A percentile compares a stretch with the other conserved stretches of the same genome.
phyloP scores from a whole-genome alignment of 2,888 invertebrate species.

The Ochropleura leucogaster region DNA sequence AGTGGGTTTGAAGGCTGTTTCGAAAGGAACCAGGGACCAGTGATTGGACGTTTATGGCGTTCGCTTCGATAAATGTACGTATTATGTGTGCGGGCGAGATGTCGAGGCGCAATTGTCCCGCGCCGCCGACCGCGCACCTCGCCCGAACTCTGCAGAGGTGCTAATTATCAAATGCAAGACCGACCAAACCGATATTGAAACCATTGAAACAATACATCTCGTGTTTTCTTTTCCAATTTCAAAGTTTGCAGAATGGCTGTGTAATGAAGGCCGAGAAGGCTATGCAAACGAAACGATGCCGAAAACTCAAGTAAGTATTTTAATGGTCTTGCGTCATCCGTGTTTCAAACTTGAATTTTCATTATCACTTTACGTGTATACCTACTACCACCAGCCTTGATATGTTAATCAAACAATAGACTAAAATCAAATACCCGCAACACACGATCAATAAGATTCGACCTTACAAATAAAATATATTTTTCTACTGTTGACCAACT shows the following conservation, averaged over 20 bases:
- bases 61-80: slow-evolving; percentile 85
- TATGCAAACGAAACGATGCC: slow-evolving; percentile 89
- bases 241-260: slow-evolving; percentile 89
- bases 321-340: slow-evolving; percentile 90
- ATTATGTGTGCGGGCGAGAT: slow-evolving; percentile 76
- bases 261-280: slow-evolving; percentile 89
- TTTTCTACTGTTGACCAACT: slow-evolving; percentile 75
- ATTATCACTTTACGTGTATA: slow-evolving; percentile 90
- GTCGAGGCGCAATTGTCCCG: slow-evolving; percentile 79
- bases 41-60: slow-evolving; percentile 89
- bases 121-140: slow-evolving; percentile 64
- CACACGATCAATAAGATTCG: slow-evolving; percentile 86
- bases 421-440: slow-evolving; percentile 87
- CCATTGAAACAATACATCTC: slow-evolving; percentile 89
- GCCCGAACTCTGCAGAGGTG: slow-evolving; percentile 83
- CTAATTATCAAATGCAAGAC: slow-evolving; percentile 90
- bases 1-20: slow-evolving; percentile 82
- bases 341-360: slow-evolving; percentile 90
- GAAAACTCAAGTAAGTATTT: slow-evolving; percentile 88
- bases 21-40: slow-evolving; percentile 79
- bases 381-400: slow-evolving; percentile 87
- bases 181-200: slow-evolving; percentile 88
- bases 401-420: slow-evolving; percentile 90
- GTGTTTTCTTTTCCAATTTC: slow-evolving; percentile 89
- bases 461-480: slow-evolving; percentile 82